Conservation (phyloP, 2,888 invertebrate genomes). For the Gryllus longicercus region DNA sequence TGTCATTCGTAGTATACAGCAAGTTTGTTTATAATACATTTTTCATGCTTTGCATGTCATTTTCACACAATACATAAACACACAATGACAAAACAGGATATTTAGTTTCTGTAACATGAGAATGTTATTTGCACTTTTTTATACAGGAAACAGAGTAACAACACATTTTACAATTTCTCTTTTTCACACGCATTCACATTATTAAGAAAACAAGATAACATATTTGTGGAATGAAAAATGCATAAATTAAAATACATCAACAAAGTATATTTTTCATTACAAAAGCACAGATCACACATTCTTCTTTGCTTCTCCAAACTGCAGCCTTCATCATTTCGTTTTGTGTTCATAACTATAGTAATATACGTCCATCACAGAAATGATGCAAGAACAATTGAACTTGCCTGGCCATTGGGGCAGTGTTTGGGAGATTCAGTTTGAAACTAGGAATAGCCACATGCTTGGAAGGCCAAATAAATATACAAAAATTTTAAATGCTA, state of each 20-base stretch:
- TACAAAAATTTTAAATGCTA: neutral
- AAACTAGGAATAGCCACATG: conserved; percentile 1
- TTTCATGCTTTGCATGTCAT: neutral
- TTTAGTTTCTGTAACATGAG: neutral
- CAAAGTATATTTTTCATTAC: too few relatives aligned
- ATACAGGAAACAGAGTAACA: neutral
- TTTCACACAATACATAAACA: neutral
- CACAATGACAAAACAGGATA: conserved; percentile 11
- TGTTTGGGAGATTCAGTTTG: neutral
- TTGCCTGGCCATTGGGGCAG: too few relatives aligned
- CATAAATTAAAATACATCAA: too few relatives aligned
- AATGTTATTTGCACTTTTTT: neutral
- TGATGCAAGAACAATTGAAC: too few relatives aligned
- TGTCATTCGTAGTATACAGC: neutral
- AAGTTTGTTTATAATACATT: neutral
- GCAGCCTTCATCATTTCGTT: too few relatives aligned
- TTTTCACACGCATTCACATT: neutral
- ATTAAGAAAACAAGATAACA: neutral
- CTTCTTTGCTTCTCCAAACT: too few relatives aligned
- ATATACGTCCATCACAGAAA: too few relatives aligned
- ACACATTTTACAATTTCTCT: neutral
- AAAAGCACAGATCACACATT: too few relatives aligned
- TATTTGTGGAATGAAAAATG: neutral
- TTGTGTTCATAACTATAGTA: too few relatives aligned
- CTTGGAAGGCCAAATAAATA: conserved; percentile 18